Base-by-base conservation (phyloP, 2,888 invertebrate genomes). In the Zele albiditarsus region DNA sequence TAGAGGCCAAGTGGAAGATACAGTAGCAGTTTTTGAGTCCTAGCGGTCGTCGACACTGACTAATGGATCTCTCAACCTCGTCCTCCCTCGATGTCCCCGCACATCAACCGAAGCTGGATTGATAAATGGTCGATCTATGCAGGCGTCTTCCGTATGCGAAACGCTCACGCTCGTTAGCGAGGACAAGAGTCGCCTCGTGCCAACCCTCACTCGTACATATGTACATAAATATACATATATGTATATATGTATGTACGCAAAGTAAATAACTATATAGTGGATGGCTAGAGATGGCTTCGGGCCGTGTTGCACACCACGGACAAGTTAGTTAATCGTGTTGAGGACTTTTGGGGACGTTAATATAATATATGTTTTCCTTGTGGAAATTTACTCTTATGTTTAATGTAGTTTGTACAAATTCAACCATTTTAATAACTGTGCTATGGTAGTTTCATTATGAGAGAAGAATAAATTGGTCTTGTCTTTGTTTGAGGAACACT, bases 121-220 rank as follows among this genome's bases (percentile, higher is more conserved):
- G 85, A 85, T 84, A 84, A 85, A 85, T 84, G 84, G 82, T 74
- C 71, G 78, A 80, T 80, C 74, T 74, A 76, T 77, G 79, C 75
- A 79, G 73, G 75, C 66, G 63, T 75, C 71, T 71, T 75, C 68
- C 68, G 62, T 60, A 71, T 46, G 70, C 62, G 60, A 49, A 74
- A 65, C 58, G 62, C 68, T 75, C 60, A 27, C 33, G 49, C 75
- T 75, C 75, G 71, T 75, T 75, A 75, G 63, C 20, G 27, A 33
- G 53, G 67, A 65, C 49, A 58, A 68, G 75, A 76, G 76, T 78
- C 75, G 46, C 33, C 65, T 58, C 71, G n/a, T 49, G 67, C 33
- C 49, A 53, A 33, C 71, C 71, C 71, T 71, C 57, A 38, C 31
- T 10, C 38, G n/a, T 20, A 27, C 12, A 42, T 14, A 57, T 53